These are phyloP conservation scores for Spilosoma lubricipeda DNA, from an alignment of 2,888 invertebrate genomes.

Conservation along the genomic window DNA sequence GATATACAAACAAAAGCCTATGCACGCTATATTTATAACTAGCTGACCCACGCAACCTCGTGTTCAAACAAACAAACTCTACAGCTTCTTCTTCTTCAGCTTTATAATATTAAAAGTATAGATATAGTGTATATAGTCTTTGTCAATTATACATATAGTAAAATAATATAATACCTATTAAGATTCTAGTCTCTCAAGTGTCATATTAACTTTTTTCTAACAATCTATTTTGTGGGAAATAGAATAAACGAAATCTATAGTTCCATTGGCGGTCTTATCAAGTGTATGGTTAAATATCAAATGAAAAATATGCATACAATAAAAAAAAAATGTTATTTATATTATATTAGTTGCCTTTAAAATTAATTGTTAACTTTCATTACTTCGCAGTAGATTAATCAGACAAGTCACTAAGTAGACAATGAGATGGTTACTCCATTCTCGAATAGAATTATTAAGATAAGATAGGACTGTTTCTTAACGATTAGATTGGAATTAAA, in stretches of 20 bases:
- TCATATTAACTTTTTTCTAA: neutral
- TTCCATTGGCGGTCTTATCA: neutral
- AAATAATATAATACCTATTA: too few species aligned
- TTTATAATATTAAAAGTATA: too few species aligned
- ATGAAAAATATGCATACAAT: neutral
- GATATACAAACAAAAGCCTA: neutral
- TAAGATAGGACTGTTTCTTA: constrained; percentile 23
- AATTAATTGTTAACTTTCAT: neutral
- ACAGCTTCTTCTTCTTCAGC: too few species aligned
- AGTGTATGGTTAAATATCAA: neutral
- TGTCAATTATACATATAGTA: neutral
- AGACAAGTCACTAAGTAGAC: neutral
- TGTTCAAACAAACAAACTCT: too few species aligned
- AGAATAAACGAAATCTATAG: neutral
- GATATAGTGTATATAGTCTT: too few species aligned
- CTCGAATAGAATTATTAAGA: constrained; percentile 24
- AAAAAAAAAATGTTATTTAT: neutral
- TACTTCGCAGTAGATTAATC: neutral
- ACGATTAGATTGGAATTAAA: constrained; percentile 14
- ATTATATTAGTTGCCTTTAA: neutral
- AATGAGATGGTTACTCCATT: constrained; percentile 16
- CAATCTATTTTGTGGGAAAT: neutral
- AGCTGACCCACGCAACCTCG: too few species aligned
- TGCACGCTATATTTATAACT: too few species aligned
- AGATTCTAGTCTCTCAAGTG: neutral